These are phyloP conservation scores for Grammomys surdaster DNA, from an alignment of 2,113 vertebrate species.

Conservation along the genomic window DNA sequence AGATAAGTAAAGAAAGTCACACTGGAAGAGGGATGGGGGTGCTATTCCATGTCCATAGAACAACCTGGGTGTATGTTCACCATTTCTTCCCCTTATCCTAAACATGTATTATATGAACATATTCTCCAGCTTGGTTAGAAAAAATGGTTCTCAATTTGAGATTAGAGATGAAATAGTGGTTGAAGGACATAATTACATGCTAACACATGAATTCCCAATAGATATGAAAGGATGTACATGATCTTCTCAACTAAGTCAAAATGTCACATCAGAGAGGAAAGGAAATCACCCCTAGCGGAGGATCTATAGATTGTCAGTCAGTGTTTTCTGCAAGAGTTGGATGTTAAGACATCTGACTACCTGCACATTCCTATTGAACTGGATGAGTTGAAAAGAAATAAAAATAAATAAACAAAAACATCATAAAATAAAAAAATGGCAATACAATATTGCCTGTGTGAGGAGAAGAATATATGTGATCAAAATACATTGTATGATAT, in stretches of 20 bases:
- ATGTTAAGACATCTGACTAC: not conserved
- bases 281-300: not conserved
- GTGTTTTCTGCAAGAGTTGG: not conserved
- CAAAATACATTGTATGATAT: not conserved
- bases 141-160: not conserved
- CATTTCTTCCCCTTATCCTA: not conserved
- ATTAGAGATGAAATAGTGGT: not conserved
- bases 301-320: not conserved
- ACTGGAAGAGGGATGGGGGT: not conserved
- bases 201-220: not conserved
- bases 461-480: not conserved
- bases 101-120: not conserved
- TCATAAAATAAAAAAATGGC: not conserved
- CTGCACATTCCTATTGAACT: not conserved
- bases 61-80: rapidly evolving
- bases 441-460: not conserved
- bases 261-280: not conserved
- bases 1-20: not conserved
- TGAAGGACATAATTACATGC: rapidly evolving
- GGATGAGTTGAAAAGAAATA: not conserved
- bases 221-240: no score
- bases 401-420: not conserved
- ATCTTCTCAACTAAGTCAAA: not conserved
- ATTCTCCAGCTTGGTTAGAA: not conserved
- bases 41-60: rapidly evolving